phyloP scores from a whole-genome alignment of 2,797 vertebrate species.

The Sylvia borin region DNA sequence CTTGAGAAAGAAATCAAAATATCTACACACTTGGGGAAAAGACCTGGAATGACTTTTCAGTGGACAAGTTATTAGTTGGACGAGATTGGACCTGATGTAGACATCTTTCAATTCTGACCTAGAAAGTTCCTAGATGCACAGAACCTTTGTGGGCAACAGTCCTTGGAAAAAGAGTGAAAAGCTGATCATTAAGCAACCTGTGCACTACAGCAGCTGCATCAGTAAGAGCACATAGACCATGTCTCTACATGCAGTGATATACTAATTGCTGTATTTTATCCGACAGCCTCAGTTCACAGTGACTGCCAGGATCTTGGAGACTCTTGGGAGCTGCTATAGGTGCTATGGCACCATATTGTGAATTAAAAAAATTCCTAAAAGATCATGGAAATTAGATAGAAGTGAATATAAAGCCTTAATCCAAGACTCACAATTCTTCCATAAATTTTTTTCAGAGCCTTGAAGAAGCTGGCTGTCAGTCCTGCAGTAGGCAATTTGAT shows the following conservation, averaged over 20 bases:
- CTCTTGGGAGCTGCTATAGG: neutral
- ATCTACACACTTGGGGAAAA: neutral
- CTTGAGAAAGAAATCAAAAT: neutral
- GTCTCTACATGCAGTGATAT: accelerated
- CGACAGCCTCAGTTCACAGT: neutral
- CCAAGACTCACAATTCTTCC: too few relatives aligned
- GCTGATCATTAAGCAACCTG: neutral
- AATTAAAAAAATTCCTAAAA: neutral
- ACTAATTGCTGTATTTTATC: neutral
- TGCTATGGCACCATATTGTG: neutral
- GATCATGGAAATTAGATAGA: neutral
- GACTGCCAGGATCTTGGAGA: neutral
- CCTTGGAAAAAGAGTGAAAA: neutral
- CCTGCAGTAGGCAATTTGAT: neutral
- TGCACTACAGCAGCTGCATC: neutral
- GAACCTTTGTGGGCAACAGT: neutral
- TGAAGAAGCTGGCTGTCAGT: neutral
- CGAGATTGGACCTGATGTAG: neutral
- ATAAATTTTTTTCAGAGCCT: neutral
- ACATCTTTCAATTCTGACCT: neutral
- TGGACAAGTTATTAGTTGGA: neutral
- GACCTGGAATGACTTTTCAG: neutral
- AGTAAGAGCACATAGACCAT: neutral
- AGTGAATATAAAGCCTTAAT: neutral
- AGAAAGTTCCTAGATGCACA: neutral